Conservation (phyloP, 2,888 invertebrate genomes). For the Gastrophysa polygoni region DNA sequence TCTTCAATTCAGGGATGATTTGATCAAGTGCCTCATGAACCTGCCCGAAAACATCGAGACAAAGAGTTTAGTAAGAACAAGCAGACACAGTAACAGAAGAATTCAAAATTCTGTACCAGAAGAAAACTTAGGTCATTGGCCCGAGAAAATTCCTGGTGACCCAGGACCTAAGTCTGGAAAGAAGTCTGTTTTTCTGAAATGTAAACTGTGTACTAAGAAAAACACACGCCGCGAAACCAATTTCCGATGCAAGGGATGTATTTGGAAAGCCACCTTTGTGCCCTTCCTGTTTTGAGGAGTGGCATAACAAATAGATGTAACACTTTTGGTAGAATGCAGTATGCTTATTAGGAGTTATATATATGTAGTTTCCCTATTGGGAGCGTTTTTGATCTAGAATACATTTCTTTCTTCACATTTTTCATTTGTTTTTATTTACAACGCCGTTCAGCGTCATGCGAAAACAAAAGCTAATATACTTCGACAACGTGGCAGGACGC, state of each 20-base stretch:
- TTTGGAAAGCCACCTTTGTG: conserved; percentile 13
- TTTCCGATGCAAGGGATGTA: conserved; percentile 19
- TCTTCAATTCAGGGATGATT: conserved; percentile 22
- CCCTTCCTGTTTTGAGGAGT: conserved; percentile 16
- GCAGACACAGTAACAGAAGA: conserved; percentile 11
- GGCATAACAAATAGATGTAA: conserved; percentile 2
- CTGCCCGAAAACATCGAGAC: conserved; percentile 11
- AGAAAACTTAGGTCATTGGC: conserved; percentile 20
- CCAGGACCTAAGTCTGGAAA: conserved; percentile 16
- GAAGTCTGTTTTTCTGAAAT: conserved; percentile 16
- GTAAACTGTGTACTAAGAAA: conserved; percentile 18
- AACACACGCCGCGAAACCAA: conserved; percentile 12
- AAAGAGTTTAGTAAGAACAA: conserved; percentile 12
- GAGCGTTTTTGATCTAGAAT: too few species aligned
- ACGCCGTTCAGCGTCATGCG: too few species aligned
- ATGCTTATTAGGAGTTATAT: neutral
- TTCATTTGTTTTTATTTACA: too few species aligned
- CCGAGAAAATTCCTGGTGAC: conserved; percentile 24
- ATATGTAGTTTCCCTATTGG: neutral
- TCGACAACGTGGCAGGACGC: too few species aligned
- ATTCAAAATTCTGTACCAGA: conserved; percentile 16
- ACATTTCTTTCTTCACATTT: too few species aligned
- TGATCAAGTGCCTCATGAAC: conserved; percentile 14
- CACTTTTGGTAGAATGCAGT: neutral
- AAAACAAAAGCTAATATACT: too few species aligned